Evolutionary conservation across 1,140 invertebrate genomes (phyloP).

Genomic region (Drosophila mauritiana): DNA sequence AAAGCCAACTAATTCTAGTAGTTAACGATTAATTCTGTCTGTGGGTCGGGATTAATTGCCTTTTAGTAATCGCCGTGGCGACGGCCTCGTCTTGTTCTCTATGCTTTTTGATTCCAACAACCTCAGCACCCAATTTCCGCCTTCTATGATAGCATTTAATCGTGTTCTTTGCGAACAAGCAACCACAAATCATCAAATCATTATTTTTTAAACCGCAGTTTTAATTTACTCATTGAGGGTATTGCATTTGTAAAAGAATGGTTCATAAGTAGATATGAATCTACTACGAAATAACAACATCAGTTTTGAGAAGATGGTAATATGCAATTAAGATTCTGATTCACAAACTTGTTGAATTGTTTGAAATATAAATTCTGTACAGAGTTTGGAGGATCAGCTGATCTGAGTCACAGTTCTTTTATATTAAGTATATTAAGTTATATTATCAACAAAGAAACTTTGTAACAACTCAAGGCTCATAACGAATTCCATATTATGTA

Average conservation of each 20-base stretch:
- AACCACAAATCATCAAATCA: constrained; percentile 51
- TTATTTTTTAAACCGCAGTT: background rate
- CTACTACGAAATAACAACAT: too few relatives aligned
- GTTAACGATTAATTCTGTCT: constrained; percentile 64
- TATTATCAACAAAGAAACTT: too few relatives aligned
- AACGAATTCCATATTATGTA: too few relatives aligned
- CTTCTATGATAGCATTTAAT: constrained; percentile 47
- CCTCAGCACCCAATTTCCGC: constrained; percentile 65
- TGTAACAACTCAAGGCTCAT: too few relatives aligned
- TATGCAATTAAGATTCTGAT: too few relatives aligned
- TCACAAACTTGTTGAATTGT: too few relatives aligned
- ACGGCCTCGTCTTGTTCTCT: constrained; percentile 39
- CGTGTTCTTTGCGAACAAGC: constrained; percentile 30
- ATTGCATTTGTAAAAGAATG: background rate
- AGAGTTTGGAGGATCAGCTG: too few relatives aligned
- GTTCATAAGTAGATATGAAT: too few relatives aligned
- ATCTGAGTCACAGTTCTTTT: too few relatives aligned
- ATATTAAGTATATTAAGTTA: too few relatives aligned
- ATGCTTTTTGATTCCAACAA: constrained; percentile 51
- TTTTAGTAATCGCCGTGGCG: constrained; percentile 47
- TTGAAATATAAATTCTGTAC: too few relatives aligned
- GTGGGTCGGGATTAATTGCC: constrained; percentile 57
- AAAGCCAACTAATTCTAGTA: constrained; percentile 48
- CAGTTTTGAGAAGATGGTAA: too few relatives aligned
- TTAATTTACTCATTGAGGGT: background rate